Base-by-base conservation (phyloP, 2,888 invertebrate species). In the Lithophane socia region DNA sequence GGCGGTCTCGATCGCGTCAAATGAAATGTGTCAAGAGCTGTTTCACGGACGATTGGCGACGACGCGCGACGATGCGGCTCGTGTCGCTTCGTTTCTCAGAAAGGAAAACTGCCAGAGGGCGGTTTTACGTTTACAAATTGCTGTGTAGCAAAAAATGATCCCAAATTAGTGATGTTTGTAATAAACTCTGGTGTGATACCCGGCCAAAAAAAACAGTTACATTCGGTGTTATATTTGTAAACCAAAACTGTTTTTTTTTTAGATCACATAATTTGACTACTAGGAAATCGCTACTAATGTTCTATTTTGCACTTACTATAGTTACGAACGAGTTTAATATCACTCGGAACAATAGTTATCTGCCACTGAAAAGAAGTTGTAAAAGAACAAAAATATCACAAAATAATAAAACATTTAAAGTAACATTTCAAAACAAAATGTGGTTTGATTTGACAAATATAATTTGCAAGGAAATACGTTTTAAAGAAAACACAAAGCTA, bases 11-110 rank as follows among this genome's bases (percentile, higher is more conserved):
- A 90, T 91, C 89, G 92, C 90, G 90, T 89, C 93, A 94, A 95
- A 96, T 95, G 96, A 95, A 94, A 96, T 94, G 91, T 95, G 96
- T 96, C 96, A 93, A 89, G 94, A 93, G 92, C 92, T 93, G 94
- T 96, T 96, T 94, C 94, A 96, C 94, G 96, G 93, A 83, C 94
- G 93, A 96, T 96, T 95, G 94, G 87, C 89, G 79, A 66, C 85
- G 91, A 92, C 85, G 87, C 82, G 86, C 79, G 81, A 89, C 87
- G 81, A 78, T 81, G 83, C 82, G 85, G 77, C 68, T 67, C 75
- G 85, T 81, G 65, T 69, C 75, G 75, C 85, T 70, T 79, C 73
- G 77, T 85, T 90, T 92, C 92, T 87, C 73, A 85, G 91, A 90
- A 92, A 87, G 86, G 84, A 86, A 89, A 89, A 86, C 79, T 88